Evolutionary conservation across 1,140 invertebrate species (phyloP).

Genomic region (Ceratina japonica): DNA sequence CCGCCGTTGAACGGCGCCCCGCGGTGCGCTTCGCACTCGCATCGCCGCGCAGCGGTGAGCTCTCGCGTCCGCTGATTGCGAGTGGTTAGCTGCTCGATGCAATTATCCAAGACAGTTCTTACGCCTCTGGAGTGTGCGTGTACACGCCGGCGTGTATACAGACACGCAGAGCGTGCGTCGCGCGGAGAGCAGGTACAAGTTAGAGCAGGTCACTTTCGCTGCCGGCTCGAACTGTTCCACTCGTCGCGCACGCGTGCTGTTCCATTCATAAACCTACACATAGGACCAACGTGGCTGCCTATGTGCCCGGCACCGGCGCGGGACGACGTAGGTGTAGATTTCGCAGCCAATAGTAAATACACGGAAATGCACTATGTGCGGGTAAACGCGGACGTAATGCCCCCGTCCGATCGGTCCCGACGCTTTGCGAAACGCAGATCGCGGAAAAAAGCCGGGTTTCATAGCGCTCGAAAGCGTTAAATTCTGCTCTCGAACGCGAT

Average conservation of each 20-base stretch:
- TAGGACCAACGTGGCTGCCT: conserved; percentile 42
- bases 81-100: conserved; percentile 44
- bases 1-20: conserved; percentile 39
- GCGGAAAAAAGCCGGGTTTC: neutral
- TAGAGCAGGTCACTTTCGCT: conserved; percentile 75
- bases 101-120: conserved; percentile 56
- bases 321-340: conserved; percentile 40
- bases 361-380: conserved; percentile 9
- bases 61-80: conserved; percentile 36
- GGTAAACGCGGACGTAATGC: neutral
- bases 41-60: conserved; percentile 2
- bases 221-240: conserved; percentile 70
- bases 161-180: neutral
- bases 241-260: conserved; percentile 73
- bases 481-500: neutral
- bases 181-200: conserved; percentile 52
- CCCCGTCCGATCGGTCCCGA: neutral
- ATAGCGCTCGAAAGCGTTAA: conserved; percentile 1
- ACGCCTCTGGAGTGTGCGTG: conserved; percentile 35
- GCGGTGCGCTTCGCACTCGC: conserved; percentile 44
- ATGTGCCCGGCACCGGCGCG: conserved; percentile 2
- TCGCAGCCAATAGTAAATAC: neutral
- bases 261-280: conserved; percentile 73
- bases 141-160: conserved; percentile 19
- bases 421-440: conserved; percentile 1